Evolutionary conservation across 2,888 invertebrate species (phyloP).

Genomic region (Melinaea menophilus): DNA sequence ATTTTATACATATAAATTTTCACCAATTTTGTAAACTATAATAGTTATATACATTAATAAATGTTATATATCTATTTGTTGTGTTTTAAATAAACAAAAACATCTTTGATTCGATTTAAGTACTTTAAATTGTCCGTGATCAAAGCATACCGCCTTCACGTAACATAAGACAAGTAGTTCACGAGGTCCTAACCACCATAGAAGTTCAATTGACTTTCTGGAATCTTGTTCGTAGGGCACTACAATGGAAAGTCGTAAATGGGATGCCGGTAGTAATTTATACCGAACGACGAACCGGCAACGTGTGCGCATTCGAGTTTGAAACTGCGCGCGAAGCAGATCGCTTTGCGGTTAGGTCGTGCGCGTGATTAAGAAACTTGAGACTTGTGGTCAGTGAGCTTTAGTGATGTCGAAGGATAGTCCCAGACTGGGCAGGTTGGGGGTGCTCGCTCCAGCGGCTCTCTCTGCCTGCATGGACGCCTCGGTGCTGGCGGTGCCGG

Average conservation of each 20-base stretch:
- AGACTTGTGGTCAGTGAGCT: constrained; percentile 25
- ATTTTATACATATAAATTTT: too few relatives aligned
- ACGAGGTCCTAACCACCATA: not conserved
- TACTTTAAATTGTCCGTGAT: too few relatives aligned
- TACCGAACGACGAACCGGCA: constrained; percentile 16
- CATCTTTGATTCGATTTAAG: too few relatives aligned
- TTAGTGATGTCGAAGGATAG: constrained; percentile 62
- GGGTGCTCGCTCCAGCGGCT: constrained; percentile 69
- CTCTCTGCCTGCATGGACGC: constrained; percentile 71
- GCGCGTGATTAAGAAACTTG: constrained; percentile 37
- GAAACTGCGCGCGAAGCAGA: constrained; percentile 68
- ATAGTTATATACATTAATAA: too few relatives aligned
- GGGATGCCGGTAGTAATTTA: constrained; percentile 20
- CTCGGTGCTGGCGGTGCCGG: constrained; percentile 69
- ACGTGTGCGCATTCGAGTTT: constrained; percentile 52
- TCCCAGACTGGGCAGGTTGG: constrained; percentile 58
- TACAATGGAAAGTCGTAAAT: constrained; percentile 6
- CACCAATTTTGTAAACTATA: too few relatives aligned
- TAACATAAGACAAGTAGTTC: not conserved
- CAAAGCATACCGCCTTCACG: too few relatives aligned
- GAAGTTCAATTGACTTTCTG: constrained; percentile 3
- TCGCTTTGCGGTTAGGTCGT: constrained; percentile 69
- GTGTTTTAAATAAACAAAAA: too few relatives aligned
- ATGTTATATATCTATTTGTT: too few relatives aligned
- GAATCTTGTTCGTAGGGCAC: constrained; percentile 1